phyloP scores from a whole-genome alignment of 64 coral and sea anemone genomes.

The Stichodactyla mertensii region DNA sequence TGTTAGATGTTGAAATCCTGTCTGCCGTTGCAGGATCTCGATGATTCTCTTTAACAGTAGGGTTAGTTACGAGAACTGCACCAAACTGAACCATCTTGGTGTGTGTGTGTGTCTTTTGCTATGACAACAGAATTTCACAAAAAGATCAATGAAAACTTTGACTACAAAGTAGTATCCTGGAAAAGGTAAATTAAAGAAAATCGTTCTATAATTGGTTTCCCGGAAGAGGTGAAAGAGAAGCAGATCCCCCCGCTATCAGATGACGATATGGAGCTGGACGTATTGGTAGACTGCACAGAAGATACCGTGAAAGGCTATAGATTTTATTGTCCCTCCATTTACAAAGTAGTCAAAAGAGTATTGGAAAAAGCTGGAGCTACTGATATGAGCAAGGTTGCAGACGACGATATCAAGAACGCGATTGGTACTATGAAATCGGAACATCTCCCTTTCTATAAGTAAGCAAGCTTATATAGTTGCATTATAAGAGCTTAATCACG shows the following conservation, averaged over 20 bases:
- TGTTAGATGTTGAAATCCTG: slow-evolving; percentile 25
- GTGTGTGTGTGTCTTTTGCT: slow-evolving; percentile 35
- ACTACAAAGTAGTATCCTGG: slow-evolving; percentile 19
- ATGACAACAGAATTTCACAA: not conserved
- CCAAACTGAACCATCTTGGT: slow-evolving; percentile 27
- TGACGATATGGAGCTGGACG: not conserved
- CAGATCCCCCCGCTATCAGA: not conserved
- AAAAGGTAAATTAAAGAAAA: slow-evolving; percentile 30
- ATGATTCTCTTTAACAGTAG: slow-evolving; percentile 24
- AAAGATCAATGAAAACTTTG: slow-evolving; percentile 23
- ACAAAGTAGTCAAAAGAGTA: no score
- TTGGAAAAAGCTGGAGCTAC: no score
- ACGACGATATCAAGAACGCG: no score
- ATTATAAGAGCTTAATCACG: no score
- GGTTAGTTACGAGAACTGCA: not conserved
- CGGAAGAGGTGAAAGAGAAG: slow-evolving; percentile 3
- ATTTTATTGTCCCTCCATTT: no score
- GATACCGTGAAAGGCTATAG: no score
- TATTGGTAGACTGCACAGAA: not conserved
- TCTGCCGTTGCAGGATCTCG: slow-evolving; percentile 42
- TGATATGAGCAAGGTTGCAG: no score
- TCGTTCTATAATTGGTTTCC: not conserved
- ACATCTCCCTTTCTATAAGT: no score
- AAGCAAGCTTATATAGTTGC: no score
- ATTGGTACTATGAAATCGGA: no score